Evolutionary conservation across 1,140 invertebrate genomes (phyloP), one percentile per base, ranked within the genome.

Genomic region (Drosophila ambigua): DNA sequence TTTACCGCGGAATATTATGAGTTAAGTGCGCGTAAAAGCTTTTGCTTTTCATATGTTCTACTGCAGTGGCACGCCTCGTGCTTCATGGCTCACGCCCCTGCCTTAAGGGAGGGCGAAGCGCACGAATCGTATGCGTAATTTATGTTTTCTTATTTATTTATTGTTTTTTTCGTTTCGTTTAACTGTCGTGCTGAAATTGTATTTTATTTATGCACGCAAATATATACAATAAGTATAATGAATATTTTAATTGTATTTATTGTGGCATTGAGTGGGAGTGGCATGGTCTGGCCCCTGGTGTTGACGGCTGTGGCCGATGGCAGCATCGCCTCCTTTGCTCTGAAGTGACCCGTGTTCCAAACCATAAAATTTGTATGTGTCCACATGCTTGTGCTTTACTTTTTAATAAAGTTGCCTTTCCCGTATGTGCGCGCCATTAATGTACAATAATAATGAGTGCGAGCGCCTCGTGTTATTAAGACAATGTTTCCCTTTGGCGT

Each of bases 11-110:
- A 65, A 87, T 62, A 87, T 88, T 79, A 88, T 87, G 79, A 87
- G 84, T 83, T 87, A 87, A 88, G 83, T 87, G 83, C 84, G 83
- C 83, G 88, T 87, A 88, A 87, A 88, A 87, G 83, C 83, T 83
- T 88, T 88, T 31, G 75, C 71, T 59, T 88, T 87, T 85, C 68
- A 80, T 65, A 76, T 62, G 73, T 74, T 58, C 61, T 45, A 63
- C 50, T 75, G 72, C 72, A 75, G 41, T 66, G 72, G 23, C 50
- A 55, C 31, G 54, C 48, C 41, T 28, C 48, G 41, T 7, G 28
- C 48, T 39, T 39, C 11, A 39, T 39, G 35, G 8, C 31, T 11
- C 28, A 28, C 7, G 28, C 9, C 26, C 24, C 24, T 31, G 58
- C 57, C 57, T 58, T 46, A 48, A 31, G 71, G 54, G 72, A 26